Conservation (phyloP, 2,797 vertebrate genomes). For the Acrocephalus scirpaceus region DNA sequence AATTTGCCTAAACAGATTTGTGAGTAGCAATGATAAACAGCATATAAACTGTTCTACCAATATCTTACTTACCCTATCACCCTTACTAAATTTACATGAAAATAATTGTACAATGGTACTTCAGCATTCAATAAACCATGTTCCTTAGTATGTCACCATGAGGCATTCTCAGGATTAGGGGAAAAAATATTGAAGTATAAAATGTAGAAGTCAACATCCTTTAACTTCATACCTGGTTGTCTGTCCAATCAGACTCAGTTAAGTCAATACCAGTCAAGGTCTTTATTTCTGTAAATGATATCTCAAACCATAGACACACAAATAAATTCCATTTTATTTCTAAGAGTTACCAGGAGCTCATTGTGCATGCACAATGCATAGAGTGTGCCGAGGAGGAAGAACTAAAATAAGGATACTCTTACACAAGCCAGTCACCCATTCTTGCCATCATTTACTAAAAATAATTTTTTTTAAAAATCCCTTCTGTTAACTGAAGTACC, state of each 20-base stretch:
- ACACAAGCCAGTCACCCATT: background rate
- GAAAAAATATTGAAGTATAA: background rate
- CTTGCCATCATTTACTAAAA: background rate
- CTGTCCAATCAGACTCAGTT: background rate
- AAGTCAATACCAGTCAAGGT: background rate
- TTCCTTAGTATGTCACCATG: background rate
- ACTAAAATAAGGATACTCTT: background rate
- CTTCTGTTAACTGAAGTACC: background rate
- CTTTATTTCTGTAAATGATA: background rate
- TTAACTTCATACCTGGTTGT: background rate
- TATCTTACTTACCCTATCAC: background rate
- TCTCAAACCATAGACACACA: background rate
- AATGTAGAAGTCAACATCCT: background rate
- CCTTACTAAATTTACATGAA: background rate
- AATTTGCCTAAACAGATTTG: background rate
- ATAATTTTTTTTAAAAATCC: background rate
- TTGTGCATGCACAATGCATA: background rate
- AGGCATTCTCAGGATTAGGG: background rate
- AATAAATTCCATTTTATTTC: background rate
- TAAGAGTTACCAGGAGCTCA: background rate
- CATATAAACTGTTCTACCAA: background rate
- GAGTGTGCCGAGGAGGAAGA: background rate
- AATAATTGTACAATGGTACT: background rate
- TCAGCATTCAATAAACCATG: background rate
- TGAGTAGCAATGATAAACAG: background rate